These are phyloP conservation scores for Xerus rutilus DNA, from an alignment of 2,797 vertebrate species.

Conservation along the genomic window DNA sequence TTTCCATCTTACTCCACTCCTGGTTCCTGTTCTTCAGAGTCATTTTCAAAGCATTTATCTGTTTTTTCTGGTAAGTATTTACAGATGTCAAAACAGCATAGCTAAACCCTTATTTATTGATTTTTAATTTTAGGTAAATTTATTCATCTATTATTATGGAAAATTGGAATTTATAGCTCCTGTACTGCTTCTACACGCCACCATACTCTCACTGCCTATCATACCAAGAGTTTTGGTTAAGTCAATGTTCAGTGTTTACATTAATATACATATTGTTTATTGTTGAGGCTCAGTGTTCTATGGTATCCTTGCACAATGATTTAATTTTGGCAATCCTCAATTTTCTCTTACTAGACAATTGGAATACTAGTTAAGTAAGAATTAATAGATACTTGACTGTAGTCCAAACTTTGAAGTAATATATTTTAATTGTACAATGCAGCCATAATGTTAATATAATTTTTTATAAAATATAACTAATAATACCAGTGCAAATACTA, in stretches of 20 bases:
- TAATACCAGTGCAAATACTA: not conserved
- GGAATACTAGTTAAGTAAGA: not conserved
- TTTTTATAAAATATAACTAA: not conserved
- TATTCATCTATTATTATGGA: not conserved
- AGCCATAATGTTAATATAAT: not conserved
- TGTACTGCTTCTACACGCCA: not conserved
- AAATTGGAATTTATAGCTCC: not conserved
- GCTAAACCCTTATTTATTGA: not conserved
- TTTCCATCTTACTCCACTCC: not conserved
- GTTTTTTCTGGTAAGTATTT: not conserved
- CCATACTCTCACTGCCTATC: not conserved
- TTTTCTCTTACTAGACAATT: not conserved
- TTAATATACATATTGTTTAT: not conserved
- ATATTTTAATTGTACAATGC: not conserved
- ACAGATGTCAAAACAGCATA: not conserved
- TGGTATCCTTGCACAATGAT: not conserved
- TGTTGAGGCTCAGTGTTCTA: not conserved
- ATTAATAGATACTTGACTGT: not conserved
- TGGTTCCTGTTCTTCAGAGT: not conserved
- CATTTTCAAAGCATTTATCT: not conserved
- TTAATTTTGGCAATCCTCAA: not conserved
- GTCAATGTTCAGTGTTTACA: not conserved
- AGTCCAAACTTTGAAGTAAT: not conserved
- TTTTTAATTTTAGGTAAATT: slow-evolving; percentile 23
- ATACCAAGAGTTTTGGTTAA: not conserved